These are phyloP conservation scores for Phrynosoma platyrhinos DNA, from an alignment of 2,113 vertebrate species.

Conservation along the genomic window DNA sequence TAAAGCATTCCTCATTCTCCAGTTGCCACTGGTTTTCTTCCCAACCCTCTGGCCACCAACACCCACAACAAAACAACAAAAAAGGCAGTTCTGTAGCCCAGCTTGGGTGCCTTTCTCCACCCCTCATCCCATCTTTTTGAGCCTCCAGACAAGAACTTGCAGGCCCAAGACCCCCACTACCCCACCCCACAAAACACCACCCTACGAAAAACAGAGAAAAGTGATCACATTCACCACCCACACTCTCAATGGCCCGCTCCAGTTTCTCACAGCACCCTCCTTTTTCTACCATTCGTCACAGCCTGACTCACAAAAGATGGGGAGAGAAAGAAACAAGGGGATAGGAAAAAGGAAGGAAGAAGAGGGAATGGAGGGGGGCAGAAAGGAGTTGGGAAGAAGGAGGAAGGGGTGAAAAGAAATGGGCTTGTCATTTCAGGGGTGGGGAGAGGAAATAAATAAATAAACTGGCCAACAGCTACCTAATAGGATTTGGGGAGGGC, in stretches of 20 bases:
- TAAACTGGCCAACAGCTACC: slow-evolving; percentile 60
- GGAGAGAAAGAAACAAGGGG: slow-evolving; percentile 67
- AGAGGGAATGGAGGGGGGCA: slow-evolving; percentile 52
- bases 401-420: slow-evolving; percentile 63
- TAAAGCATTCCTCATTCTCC: neutral
- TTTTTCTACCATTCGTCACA: slow-evolving; percentile 74
- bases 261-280: slow-evolving; percentile 76
- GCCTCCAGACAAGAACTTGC: fast-evolving
- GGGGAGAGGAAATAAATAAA: slow-evolving; percentile 54
- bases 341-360: slow-evolving; percentile 72
- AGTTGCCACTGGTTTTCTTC: neutral
- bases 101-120: neutral
- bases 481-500: slow-evolving; percentile 43
- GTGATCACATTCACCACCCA: slow-evolving; percentile 57
- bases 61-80: neutral
- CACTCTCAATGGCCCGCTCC: slow-evolving; percentile 54
- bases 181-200: neutral
- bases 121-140: neutral
- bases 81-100: neutral
- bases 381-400: neutral
- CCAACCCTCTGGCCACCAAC: neutral
- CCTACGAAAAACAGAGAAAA: neutral
- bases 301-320: slow-evolving; percentile 63
- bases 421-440: slow-evolving; percentile 39
- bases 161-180: neutral